phyloP scores from a whole-genome alignment of 1,140 invertebrate genomes.

The Tetragonula clypearis region DNA sequence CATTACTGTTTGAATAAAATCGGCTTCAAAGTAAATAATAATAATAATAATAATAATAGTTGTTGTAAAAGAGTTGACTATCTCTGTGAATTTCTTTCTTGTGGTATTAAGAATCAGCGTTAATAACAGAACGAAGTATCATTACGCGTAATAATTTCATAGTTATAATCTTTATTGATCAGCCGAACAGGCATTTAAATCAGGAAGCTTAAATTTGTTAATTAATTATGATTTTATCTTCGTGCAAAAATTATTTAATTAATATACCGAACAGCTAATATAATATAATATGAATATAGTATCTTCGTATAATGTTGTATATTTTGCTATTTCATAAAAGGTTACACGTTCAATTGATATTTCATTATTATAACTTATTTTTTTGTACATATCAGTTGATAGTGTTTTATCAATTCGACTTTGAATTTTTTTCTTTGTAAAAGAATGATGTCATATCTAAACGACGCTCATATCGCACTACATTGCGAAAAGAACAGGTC shows the following conservation, averaged over 20 bases:
- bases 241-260: not conserved
- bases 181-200: not conserved
- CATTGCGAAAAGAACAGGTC: not conserved
- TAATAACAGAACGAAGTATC: not conserved
- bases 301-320: not conserved
- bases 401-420: not conserved
- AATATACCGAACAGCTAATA: not conserved
- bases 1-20: not conserved
- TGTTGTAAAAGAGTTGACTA: not conserved
- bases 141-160: not conserved
- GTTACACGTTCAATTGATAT: not conserved
- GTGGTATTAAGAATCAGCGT: not conserved
- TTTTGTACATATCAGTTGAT: not conserved
- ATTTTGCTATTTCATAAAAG: not conserved
- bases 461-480: too few relatives aligned
- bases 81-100: not conserved
- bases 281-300: not conserved
- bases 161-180: not conserved
- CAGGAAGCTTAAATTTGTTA: not conserved
- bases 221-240: not conserved
- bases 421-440: not conserved
- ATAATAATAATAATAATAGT: not conserved
- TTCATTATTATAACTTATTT: not conserved
- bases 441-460: not conserved
- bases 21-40: too few relatives aligned